Percentiles rank a stretch among this genome's conserved stretches.
phyloP scores from a whole-genome alignment of 2,888 invertebrate genomes.

The Disparrhopalites patrizii region DNA sequence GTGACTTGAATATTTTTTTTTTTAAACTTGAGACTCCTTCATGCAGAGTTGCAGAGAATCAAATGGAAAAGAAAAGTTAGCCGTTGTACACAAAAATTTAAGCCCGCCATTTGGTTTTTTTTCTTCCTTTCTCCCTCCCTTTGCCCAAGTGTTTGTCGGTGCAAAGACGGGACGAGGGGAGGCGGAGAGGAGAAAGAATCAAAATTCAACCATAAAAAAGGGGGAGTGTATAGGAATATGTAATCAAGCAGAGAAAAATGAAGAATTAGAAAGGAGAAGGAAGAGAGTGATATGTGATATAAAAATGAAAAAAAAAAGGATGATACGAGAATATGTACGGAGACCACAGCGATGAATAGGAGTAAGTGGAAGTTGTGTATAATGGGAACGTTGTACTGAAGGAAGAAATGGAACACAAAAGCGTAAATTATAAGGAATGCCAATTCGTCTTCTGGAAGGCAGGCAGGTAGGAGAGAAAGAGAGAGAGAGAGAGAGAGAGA shows the following conservation, averaged over 20 bases:
- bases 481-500: no score
- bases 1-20: not conserved
- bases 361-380: no score
- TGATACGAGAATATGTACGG: constrained; percentile 17
- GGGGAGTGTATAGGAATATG: not conserved
- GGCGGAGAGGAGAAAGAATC: not conserved
- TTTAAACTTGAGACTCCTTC: no score
- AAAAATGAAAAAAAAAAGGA: constrained; percentile 19
- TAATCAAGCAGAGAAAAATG: constrained; percentile 15
- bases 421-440: constrained; percentile 26
- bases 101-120: not conserved
- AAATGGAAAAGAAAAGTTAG: not conserved
- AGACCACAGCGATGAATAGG: not conserved
- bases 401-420: constrained; percentile 19
- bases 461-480: no score
- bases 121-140: not conserved
- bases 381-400: constrained; percentile 22
- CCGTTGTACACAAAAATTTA: not conserved
- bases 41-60: no score
- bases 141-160: no score
- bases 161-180: no score
- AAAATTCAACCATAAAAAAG: not conserved
- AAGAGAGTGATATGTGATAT: constrained; percentile 2
- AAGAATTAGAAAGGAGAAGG: constrained; percentile 3
- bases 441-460: constrained; percentile 22